Evolutionary conservation across 2,797 vertebrate genomes (phyloP).

Genomic region (Cynopterus sphinx): DNA sequence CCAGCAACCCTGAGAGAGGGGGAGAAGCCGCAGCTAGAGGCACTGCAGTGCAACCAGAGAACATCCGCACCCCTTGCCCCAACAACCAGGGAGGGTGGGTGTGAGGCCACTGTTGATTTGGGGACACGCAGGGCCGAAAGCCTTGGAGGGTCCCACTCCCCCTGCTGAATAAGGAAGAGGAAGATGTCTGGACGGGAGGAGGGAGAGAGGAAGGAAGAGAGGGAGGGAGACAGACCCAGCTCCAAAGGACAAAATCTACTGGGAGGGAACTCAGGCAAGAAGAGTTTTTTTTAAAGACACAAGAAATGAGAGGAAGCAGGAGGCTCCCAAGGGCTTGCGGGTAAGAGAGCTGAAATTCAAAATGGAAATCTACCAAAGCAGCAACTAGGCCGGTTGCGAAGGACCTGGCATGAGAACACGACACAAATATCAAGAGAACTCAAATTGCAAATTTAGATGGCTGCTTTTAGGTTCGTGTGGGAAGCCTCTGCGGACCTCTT

Average conservation of each 20-base stretch:
- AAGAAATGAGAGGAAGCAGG: slow-evolving; percentile 71
- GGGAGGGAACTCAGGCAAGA: slow-evolving; percentile 55
- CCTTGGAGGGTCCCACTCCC: neutral
- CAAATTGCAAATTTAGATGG: neutral
- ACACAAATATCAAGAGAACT: slow-evolving; percentile 5
- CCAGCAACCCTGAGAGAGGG: slow-evolving; percentile 73
- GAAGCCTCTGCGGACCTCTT: neutral
- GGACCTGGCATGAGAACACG: neutral
- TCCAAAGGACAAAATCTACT: slow-evolving; percentile 63
- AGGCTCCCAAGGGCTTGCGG: slow-evolving; percentile 67
- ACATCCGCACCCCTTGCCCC: neutral
- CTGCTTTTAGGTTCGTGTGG: slow-evolving; percentile 5
- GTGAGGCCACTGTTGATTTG: neutral
- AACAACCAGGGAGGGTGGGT: neutral
- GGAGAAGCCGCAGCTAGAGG: slow-evolving; percentile 52
- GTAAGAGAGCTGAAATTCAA: slow-evolving; percentile 67
- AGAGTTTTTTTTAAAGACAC: slow-evolving; percentile 67
- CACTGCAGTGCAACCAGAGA: neutral
- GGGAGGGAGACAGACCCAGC: neutral
- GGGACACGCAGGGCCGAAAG: neutral
- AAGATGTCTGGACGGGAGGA: neutral
- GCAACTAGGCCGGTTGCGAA: neutral
- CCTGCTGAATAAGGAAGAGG: neutral
- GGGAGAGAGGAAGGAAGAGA: neutral
- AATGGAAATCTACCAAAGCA: slow-evolving; percentile 69